Percentiles rank a stretch among this genome's conserved stretches.
phyloP scores from a whole-genome alignment of 2,888 invertebrate species.

The Agrotis ipsilon region DNA sequence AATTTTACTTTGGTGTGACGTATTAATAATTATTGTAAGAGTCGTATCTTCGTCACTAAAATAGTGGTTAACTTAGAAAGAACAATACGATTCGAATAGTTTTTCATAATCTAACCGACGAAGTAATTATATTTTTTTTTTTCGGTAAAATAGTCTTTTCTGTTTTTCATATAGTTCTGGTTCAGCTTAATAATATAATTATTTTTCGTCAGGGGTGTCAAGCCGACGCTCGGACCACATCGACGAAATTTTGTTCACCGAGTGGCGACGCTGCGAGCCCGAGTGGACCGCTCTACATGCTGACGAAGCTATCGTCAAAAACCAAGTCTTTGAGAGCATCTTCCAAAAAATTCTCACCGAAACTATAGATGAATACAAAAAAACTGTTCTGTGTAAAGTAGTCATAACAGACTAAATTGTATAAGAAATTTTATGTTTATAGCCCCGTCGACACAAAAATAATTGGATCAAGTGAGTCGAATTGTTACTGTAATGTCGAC shows the following conservation, averaged over 20 bases:
- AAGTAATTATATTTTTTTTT: too few species aligned
- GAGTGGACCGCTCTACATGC: slow-evolving; percentile 85
- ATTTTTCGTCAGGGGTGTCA: slow-evolving; percentile 75
- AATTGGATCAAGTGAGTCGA: not conserved
- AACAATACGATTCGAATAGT: too few species aligned
- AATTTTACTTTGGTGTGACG: too few species aligned
- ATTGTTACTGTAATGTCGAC: not conserved
- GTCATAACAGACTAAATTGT: slow-evolving; percentile 28
- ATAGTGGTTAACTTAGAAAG: too few species aligned
- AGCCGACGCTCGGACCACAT: slow-evolving; percentile 85
- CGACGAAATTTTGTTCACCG: slow-evolving; percentile 85
- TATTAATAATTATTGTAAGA: too few species aligned
- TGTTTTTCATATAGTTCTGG: not conserved
- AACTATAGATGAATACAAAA: slow-evolving; percentile 85
- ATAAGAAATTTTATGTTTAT: slow-evolving; percentile 3
- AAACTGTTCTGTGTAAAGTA: slow-evolving; percentile 67
- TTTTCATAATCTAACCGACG: too few species aligned
- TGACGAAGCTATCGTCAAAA: slow-evolving; percentile 84
- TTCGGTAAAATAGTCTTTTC: too few species aligned
- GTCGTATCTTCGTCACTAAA: too few species aligned
- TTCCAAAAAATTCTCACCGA: slow-evolving; percentile 85
- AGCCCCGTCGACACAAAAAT: not conserved
- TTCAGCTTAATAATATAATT: slow-evolving; percentile 2
- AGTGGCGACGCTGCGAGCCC: slow-evolving; percentile 87
- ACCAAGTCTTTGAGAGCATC: slow-evolving; percentile 85